A percentile compares a stretch with the other conserved stretches of the same genome.
Conservation (phyloP, 2,888 invertebrate species). For the Scrobipalpa atriplicella region DNA sequence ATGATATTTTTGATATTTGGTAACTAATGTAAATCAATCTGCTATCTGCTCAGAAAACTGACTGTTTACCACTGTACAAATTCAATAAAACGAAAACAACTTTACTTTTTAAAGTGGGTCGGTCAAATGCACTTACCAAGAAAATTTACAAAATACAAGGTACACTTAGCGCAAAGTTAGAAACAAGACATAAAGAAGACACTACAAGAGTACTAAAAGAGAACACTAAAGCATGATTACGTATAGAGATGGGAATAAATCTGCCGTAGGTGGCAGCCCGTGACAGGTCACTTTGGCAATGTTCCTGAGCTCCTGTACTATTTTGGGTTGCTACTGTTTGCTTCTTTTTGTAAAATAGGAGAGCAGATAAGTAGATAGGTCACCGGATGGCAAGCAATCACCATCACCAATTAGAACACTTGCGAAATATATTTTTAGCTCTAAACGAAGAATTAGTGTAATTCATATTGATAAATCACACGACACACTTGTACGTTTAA, state of each 20-base stretch:
- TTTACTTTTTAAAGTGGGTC: conserved; percentile 1
- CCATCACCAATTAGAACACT: no score
- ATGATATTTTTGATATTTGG: no score
- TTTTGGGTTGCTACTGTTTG: background rate
- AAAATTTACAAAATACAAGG: conserved; percentile 19
- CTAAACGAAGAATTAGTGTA: no score
- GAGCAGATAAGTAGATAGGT: no score
- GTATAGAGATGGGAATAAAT: conserved; percentile 38
- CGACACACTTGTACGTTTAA: no score
- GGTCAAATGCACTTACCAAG: conserved; percentile 1
- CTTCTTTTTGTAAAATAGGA: background rate
- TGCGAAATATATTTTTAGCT: no score
- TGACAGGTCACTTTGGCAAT: conserved; percentile 68
- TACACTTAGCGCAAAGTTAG: conserved; percentile 16
- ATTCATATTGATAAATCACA: no score
- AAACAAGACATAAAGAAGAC: conserved; percentile 9
- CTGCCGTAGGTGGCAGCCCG: conserved; percentile 37
- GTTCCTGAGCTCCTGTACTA: conserved; percentile 45
- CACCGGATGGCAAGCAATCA: no score
- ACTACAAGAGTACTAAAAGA: conserved; percentile 8
- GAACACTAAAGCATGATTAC: conserved; percentile 23
- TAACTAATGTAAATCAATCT: no score
- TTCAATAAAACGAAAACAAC: background rate
- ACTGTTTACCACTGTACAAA: no score
- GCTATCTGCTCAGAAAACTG: no score